phyloP scores from a whole-genome alignment of 2,113 vertebrate genomes.

The Nestor notabilis region DNA sequence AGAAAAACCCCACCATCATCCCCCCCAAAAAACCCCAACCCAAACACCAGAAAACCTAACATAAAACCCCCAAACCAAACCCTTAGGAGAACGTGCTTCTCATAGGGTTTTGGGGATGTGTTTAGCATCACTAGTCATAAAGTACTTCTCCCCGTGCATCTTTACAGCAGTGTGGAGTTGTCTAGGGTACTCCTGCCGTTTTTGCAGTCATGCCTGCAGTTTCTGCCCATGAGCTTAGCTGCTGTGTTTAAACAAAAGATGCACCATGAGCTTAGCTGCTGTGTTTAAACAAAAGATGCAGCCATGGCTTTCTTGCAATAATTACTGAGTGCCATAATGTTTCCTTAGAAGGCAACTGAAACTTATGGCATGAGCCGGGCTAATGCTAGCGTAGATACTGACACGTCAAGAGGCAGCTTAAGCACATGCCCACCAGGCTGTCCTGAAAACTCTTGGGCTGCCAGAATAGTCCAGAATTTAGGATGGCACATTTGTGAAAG shows the following conservation, averaged over 20 bases:
- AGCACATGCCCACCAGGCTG: neutral
- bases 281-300: neutral
- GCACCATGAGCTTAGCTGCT: neutral
- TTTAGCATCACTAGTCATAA: neutral
- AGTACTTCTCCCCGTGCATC: neutral
- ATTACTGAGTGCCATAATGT: neutral
- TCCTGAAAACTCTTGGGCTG: neutral
- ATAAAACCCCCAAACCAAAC: neutral
- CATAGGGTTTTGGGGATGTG: accelerated
- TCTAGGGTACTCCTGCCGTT: neutral
- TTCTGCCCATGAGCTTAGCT: neutral
- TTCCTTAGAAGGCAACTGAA: neutral
- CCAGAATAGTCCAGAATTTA: neutral
- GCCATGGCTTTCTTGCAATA: neutral
- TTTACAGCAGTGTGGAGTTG: neutral
- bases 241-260: neutral
- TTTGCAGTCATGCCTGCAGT: neutral
- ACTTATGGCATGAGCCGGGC: neutral
- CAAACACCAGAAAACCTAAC: neutral
- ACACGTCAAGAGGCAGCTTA: neutral
- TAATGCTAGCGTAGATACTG: neutral
- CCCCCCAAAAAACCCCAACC: neutral
- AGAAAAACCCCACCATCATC: neutral
- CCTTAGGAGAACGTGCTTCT: neutral
- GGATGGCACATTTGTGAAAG: neutral